Base-by-base conservation (phyloP, 2,113 vertebrate species). In the Aythya baeri region DNA sequence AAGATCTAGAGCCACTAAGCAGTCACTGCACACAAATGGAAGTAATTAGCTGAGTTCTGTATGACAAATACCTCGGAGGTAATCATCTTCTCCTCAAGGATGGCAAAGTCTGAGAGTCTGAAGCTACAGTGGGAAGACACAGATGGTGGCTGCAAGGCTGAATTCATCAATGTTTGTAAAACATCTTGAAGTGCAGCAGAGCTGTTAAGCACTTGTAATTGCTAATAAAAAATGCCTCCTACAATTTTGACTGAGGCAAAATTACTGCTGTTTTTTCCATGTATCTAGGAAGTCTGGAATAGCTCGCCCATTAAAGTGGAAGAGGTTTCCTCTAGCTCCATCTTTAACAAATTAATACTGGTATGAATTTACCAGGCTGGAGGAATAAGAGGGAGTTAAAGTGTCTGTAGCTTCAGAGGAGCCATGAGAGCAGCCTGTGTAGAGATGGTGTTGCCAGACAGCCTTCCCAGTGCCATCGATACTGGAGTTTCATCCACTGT, bases 11-110 rank as follows among this genome's bases (percentile, higher is more conserved):
- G 66, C 50, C 62, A 66, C 31, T 89, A 79, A 68, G 50, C 58
- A 91, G 75, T 79, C 70, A 91, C 43, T 50, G 70, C 72, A 68
- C 77, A 94, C 50, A 91, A 93, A 78, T 85, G 62, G 80, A 93
- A 96, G 54, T 78, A 55, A 92, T 93, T 92, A 85, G 55, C 71
- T 87, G 91, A 82, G 88, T 89, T 67, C 71, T 87, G 88, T 80
- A 91, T 67, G 72, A 93, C 68, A 88, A 80, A 88, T 77, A 89
- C 26, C 31, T 88, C 32, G 32, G 63, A 80, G n/a, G 31, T 61
- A 91, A 75, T 90, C 71, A 82, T 81, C 59, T 93, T 94, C 87
- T 86, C 50, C 71, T 80, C 23, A 77, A 80, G 62, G 49, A 68
- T 68, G 66, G 71, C 6, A 22, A 87, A 82, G 41, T 62, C 63